Base-by-base conservation (phyloP, 92 coral and sea anemone species). In the Umimayanthus kanabou region DNA sequence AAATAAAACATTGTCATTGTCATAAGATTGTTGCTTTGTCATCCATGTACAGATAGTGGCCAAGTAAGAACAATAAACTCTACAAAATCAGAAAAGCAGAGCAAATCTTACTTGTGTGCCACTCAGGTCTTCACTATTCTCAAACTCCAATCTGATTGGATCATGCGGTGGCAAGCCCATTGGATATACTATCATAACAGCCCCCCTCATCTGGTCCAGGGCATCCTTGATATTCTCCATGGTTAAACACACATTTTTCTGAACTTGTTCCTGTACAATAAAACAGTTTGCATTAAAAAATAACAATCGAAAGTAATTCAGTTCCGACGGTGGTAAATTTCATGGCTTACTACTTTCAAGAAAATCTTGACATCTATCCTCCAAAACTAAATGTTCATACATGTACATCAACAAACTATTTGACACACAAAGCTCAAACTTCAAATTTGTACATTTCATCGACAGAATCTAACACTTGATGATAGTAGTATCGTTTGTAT, bases 121-220 rank as follows among this genome's bases (percentile, higher is more conserved):
- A n/a, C 98, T 91, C 39, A 97, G 91, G 67, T 97, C 99, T 87
- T 97, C 96, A 55, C 88, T 91, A 83, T 95, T 87, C 71, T 95
- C 98, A 25, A 97, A 89, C 73, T 97, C 99, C 84, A 91, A 61
- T 84, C 91, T 94, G 82, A 97, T 90, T 28, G 98, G 96, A 69
- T 97, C 99, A 73, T 97, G 99, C 37, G 98, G 98, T 77, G 99
- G 99, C 42, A 97, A 92, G 40, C 99, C 99, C 99, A 97, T 97
- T 58, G 99, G 99, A 76, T 97, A 97, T 25, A 93, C 99, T 85
- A 97, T 97, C 95, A 92, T 97, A 20, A 97, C 99, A 79, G 99
- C 96, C 80, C 99, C 99, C 76, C 87, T 91, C 96, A 97, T 91
- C 91, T 97, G 98, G 87, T 95, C 99, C 16, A 97, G 84, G 43